phyloP scores from a whole-genome alignment of 2,888 invertebrate genomes.

The Drosophila cyrtoloma region DNA sequence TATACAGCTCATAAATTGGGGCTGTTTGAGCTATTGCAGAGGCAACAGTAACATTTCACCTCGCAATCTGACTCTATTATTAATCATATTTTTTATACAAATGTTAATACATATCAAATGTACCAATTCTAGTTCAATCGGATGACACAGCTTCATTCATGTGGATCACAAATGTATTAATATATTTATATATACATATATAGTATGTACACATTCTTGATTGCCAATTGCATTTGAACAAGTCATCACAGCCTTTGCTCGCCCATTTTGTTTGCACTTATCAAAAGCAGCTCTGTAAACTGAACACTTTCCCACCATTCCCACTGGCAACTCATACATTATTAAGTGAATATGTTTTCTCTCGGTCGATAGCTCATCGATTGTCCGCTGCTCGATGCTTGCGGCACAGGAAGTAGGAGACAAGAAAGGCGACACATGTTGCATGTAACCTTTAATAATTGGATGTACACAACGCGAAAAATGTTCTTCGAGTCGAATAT shows the following conservation, averaged over 20 bases:
- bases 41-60: not conserved
- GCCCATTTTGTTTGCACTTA: not conserved
- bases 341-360: slow-evolving; percentile 1
- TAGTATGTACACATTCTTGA: not conserved
- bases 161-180: not conserved
- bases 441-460: slow-evolving; percentile 31
- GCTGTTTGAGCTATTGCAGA: not conserved
- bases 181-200: not conserved
- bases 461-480: not conserved
- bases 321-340: not conserved
- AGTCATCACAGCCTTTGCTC: not conserved
- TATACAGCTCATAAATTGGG: not conserved
- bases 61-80: not conserved
- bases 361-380: slow-evolving; percentile 53
- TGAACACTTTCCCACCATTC: not conserved
- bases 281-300: not conserved
- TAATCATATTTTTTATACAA: not conserved
- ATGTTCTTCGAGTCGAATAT: not conserved
- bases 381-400: slow-evolving; percentile 12
- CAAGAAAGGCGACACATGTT: slow-evolving; percentile 42
- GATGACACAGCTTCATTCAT: not conserved
- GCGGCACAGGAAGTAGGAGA: not conserved
- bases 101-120: not conserved
- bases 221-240: not conserved
- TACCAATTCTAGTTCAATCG: no score